Percentiles rank a stretch among this genome's conserved stretches.
Evolutionary conservation across 1,140 invertebrate species (phyloP).

Genomic region (Doryteuthis pealeii): DNA sequence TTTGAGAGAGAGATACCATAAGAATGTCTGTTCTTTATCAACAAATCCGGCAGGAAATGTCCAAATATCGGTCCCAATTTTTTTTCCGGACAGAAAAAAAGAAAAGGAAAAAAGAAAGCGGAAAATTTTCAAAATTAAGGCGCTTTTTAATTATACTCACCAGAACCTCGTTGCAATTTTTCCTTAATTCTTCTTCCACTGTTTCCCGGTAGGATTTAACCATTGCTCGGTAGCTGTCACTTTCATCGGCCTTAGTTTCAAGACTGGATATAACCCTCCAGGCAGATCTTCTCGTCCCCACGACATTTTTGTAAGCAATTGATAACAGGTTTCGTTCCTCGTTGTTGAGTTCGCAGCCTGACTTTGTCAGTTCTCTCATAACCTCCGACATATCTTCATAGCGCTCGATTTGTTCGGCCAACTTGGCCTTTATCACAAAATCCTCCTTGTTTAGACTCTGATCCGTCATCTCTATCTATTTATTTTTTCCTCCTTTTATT

Average conservation of each 20-base stretch:
- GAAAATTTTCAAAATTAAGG: too few species aligned
- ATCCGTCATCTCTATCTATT: background rate
- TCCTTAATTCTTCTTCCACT: slow-evolving; percentile 96
- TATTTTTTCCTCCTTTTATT: too few species aligned
- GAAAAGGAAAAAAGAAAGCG: too few species aligned
- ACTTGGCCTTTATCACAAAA: slow-evolving; percentile 36
- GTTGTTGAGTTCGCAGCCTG: slow-evolving; percentile 32
- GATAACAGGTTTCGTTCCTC: slow-evolving; percentile 92
- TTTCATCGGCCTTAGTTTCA: slow-evolving; percentile 81
- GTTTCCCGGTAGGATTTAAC: slow-evolving; percentile 80
- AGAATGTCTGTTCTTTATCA: too few species aligned
- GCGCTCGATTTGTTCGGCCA: slow-evolving; percentile 48
- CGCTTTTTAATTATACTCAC: too few species aligned
- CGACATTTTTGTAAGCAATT: slow-evolving; percentile 99
- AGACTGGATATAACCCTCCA: slow-evolving; percentile 98
- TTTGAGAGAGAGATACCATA: too few species aligned
- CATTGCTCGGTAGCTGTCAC: slow-evolving; percentile 78
- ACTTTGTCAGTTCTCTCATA: slow-evolving; percentile 29
- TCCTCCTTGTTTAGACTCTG: slow-evolving; percentile 19
- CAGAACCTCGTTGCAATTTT: slow-evolving; percentile 97
- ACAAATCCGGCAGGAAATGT: too few species aligned
- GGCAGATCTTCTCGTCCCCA: slow-evolving; percentile 92
- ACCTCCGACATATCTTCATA: slow-evolving; percentile 50
- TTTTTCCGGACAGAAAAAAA: too few species aligned
- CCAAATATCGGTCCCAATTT: too few species aligned